Evolutionary conservation across 2,113 vertebrate genomes (phyloP), one percentile per base, ranked within the genome.

Genomic region (Gobiocypris rarus): DNA sequence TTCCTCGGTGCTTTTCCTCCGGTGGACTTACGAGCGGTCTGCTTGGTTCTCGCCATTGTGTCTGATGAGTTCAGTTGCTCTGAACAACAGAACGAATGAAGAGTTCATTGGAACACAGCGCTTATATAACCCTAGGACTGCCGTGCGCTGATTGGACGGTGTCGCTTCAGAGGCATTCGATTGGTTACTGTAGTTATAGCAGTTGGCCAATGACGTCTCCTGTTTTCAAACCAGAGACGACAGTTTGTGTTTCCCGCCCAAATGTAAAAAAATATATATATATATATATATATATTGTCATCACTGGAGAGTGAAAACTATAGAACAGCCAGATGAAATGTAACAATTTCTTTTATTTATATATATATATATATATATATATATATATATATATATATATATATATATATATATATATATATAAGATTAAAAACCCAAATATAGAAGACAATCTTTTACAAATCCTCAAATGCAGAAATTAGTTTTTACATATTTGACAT

Each of bases 21-120:
- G 10, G 54, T 75, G 8, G 41, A 28, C 2, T 45, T 22, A 24
- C 78, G 78, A 50, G 41, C 14, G 24, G 34, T 24, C 1, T 81
- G 63, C 7, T 81, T 81, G 9, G 59, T 45, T 28, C 56, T 45
- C 0, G 56, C 54, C 56, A 45, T 38, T 22, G 0, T 26, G 5
- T 61, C 24, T 2, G 0, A 13, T 0, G 3, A 26, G 4, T 0
- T 24, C 24, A 1, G 6, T 3, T 58, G 3, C 22, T 24, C 0
- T 5, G 0, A 61, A 14, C n/a, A n/a, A n/a, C 1, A 14, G 0
- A 0, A 13, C 1, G 0, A 34, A 34, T 34, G 28, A 34, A 61
- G 1, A 3, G 1, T 1, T 6, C 5, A 0, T 0, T 0, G 0
- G 2, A 31, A 34, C 6, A 1, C 15, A 7, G 13, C 63, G 26